Evolutionary conservation across 2,888 invertebrate genomes (phyloP).

Genomic region (Drosophila neotestacea): DNA sequence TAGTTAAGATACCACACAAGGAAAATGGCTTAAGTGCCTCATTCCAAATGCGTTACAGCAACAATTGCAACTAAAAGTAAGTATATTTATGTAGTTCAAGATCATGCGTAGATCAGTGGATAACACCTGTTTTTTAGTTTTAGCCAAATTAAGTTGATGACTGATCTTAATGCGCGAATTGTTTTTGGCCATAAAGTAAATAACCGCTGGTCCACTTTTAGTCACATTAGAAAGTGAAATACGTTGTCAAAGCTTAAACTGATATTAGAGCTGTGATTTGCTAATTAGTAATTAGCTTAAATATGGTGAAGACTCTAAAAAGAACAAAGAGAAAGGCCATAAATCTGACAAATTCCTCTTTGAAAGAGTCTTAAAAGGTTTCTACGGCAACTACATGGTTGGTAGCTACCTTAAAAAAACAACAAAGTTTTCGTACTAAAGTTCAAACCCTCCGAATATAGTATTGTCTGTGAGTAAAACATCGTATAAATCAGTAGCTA

Average conservation of each 20-base stretch:
- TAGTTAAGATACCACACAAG: constrained; percentile 61
- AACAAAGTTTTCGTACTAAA: too few species aligned
- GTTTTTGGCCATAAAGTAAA: constrained; percentile 34
- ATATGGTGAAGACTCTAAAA: not conserved
- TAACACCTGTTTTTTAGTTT: constrained; percentile 22
- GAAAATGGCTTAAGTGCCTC: constrained; percentile 36
- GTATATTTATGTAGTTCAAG: constrained; percentile 64
- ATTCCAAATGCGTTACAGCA: constrained; percentile 36
- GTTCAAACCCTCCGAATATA: too few species aligned
- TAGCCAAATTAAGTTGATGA: constrained; percentile 30
- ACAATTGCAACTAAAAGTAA: constrained; percentile 5
- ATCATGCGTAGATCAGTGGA: constrained; percentile 61
- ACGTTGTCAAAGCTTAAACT: constrained; percentile 20
- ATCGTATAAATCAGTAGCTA: too few species aligned
- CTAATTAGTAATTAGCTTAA: constrained; percentile 50
- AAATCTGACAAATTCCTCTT: not conserved
- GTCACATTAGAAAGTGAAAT: constrained; percentile 72
- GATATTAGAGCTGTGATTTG: constrained; percentile 49
- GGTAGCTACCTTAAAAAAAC: too few species aligned
- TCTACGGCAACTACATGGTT: too few species aligned
- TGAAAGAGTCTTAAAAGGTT: not conserved
- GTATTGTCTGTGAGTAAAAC: too few species aligned
- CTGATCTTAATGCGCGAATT: constrained; percentile 35
- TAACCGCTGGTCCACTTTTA: constrained; percentile 51
- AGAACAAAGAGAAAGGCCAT: constrained; percentile 6